phyloP scores from a whole-genome alignment of 1,140 invertebrate species.

The Apis cerana region DNA sequence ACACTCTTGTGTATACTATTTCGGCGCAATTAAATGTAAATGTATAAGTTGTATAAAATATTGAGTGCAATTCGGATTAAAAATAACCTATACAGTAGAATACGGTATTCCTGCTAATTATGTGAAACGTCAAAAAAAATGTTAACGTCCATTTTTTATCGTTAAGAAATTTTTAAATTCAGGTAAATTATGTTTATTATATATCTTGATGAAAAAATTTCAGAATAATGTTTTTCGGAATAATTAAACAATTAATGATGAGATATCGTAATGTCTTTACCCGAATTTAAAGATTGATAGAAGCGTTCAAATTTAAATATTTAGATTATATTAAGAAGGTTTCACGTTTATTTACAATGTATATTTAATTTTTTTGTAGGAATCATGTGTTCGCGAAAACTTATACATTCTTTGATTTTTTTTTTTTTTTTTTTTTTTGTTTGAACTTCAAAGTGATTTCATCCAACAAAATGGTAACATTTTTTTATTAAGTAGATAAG shows the following conservation, averaged over 20 bases:
- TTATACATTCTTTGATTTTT: neutral
- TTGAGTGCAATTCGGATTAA: slow-evolving; percentile 49
- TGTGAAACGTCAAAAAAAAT: neutral
- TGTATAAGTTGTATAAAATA: slow-evolving; percentile 50
- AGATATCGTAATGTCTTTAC: neutral
- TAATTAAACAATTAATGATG: neutral
- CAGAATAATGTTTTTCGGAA: neutral
- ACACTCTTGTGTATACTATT: slow-evolving; percentile 35
- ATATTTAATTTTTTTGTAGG: slow-evolving; percentile 11
- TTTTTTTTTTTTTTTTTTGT: neutral
- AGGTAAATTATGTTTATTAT: neutral
- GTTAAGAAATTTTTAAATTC: slow-evolving; percentile 11
- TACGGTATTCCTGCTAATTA: slow-evolving; percentile 18
- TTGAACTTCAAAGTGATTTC: neutral
- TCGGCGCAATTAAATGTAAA: slow-evolving; percentile 33
- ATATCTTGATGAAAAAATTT: neutral
- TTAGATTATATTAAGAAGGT: neutral
- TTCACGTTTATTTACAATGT: neutral
- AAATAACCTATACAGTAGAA: slow-evolving; percentile 19
- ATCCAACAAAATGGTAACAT: neutral
- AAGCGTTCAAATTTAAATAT: neutral
- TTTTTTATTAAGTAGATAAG: neutral
- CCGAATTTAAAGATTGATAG: slow-evolving; percentile 18
- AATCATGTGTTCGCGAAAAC: neutral
- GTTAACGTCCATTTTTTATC: neutral